Conservation (phyloP, 2,113 vertebrate species). For the Callopanchax toddi region DNA sequence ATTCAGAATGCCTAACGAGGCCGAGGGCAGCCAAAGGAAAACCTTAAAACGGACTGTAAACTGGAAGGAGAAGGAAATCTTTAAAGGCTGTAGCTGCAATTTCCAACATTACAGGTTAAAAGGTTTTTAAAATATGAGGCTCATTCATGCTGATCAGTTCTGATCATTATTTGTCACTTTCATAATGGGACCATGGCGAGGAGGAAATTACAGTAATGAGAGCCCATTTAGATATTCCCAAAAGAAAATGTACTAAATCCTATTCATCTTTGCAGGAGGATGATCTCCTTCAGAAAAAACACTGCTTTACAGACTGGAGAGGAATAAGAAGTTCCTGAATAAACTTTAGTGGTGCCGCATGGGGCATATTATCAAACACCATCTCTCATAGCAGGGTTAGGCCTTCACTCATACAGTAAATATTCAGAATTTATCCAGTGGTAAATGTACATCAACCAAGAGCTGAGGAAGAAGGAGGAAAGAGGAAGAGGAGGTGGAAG, state of each 20-base stretch:
- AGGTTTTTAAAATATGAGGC: slow-evolving; percentile 14
- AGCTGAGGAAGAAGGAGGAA: no score
- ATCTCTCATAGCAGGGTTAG: no score
- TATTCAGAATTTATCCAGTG: no score
- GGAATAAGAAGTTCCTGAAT: no score
- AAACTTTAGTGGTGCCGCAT: no score
- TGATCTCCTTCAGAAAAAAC: neutral
- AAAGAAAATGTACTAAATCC: slow-evolving; percentile 45
- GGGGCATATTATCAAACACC: no score
- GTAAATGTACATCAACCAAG: no score
- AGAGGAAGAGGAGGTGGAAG: no score
- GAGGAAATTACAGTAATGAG: slow-evolving; percentile 45
- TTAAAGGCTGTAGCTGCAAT: slow-evolving; percentile 14
- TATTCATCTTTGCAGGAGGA: slow-evolving; percentile 33
- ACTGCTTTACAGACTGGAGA: no score
- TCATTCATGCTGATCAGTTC: slow-evolving; percentile 34
- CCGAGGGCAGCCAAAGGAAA: slow-evolving; percentile 27
- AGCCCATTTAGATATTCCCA: slow-evolving; percentile 31
- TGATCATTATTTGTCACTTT: slow-evolving; percentile 37
- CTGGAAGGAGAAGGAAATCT: slow-evolving; percentile 38
- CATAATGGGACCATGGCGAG: slow-evolving; percentile 37
- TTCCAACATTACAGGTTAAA: slow-evolving; percentile 33
- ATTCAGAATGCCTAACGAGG: slow-evolving; percentile 42
- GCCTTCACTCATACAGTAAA: no score
- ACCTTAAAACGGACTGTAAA: slow-evolving; percentile 38